A percentile compares a stretch with the other conserved stretches of the same genome.
phyloP scores from a whole-genome alignment of 2,113 vertebrate genomes.

The Nothocercus nigrocapillus region DNA sequence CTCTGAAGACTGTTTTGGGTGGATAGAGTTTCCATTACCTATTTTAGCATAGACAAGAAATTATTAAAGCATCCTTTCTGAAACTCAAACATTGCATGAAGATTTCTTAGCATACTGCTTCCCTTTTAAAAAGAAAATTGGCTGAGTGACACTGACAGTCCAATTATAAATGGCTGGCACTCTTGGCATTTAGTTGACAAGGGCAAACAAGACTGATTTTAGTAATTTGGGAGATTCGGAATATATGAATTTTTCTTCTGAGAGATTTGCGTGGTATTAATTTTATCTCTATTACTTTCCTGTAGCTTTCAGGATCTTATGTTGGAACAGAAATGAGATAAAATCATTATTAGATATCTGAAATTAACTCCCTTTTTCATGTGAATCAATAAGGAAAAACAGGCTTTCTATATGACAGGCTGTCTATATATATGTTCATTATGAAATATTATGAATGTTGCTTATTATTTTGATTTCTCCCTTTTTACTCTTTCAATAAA shows the following conservation, averaged over 20 bases:
- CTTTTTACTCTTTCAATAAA: background rate
- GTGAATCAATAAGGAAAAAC: background rate
- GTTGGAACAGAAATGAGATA: background rate
- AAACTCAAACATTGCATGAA: background rate
- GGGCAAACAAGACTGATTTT: background rate
- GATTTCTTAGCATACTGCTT: background rate
- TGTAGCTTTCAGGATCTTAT: background rate
- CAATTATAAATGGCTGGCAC: slow-evolving; percentile 3
- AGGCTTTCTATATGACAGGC: background rate
- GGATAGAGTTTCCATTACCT: background rate
- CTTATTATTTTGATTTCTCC: background rate
- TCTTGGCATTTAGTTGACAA: background rate
- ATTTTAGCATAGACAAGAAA: background rate
- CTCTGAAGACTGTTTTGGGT: background rate
- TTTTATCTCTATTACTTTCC: background rate
- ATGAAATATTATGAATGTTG: background rate
- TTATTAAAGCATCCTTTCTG: background rate
- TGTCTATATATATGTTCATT: too few relatives aligned
- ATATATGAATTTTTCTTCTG: slow-evolving; percentile 2
- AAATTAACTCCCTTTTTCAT: background rate
- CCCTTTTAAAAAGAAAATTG: slow-evolving; percentile 15
- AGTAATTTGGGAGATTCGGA: background rate
- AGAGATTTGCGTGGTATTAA: background rate
- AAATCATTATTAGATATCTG: background rate
- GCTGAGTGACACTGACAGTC: background rate